A percentile compares a stretch with the other conserved stretches of the same genome.
These are phyloP conservation scores for Coreius guichenoti DNA, from an alignment of 2,797 vertebrate genomes.

Conservation along the genomic window DNA sequence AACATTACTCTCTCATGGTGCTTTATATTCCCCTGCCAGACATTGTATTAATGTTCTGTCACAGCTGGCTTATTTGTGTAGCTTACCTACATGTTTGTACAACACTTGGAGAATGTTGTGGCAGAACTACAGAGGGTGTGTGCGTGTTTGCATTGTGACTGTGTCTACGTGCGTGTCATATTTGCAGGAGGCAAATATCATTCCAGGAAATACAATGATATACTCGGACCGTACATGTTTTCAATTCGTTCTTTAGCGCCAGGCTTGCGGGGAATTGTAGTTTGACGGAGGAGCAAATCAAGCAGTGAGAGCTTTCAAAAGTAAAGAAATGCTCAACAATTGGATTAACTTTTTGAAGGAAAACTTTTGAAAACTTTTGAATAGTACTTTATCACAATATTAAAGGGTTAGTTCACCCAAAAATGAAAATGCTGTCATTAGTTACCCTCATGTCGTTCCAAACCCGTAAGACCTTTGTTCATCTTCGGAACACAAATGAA, in stretches of 20 bases:
- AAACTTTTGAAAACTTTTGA: not conserved
- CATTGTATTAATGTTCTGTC: slow-evolving; percentile 53
- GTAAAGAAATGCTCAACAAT: not conserved
- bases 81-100: slow-evolving; percentile 42
- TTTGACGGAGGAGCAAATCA: not conserved
- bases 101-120: slow-evolving; percentile 30
- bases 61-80: slow-evolving; percentile 52
- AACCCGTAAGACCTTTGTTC: too few species aligned
- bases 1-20: slow-evolving; percentile 53
- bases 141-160: not conserved
- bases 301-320: not conserved
- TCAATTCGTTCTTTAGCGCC: not conserved
- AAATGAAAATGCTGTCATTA: too few species aligned
- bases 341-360: not conserved
- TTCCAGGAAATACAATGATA: not conserved
- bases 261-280: not conserved
- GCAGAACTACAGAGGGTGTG: slow-evolving; percentile 14
- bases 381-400: not conserved
- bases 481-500: too few species aligned
- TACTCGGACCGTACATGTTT: not conserved
- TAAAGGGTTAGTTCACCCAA: too few species aligned
- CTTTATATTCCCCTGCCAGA: slow-evolving; percentile 52
- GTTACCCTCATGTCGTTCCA: too few species aligned
- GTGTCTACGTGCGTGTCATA: not conserved
- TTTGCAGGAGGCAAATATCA: slow-evolving; percentile 12